Evolutionary conservation across 2,888 invertebrate species (phyloP).

Genomic region (Bruchidius siliquastri): DNA sequence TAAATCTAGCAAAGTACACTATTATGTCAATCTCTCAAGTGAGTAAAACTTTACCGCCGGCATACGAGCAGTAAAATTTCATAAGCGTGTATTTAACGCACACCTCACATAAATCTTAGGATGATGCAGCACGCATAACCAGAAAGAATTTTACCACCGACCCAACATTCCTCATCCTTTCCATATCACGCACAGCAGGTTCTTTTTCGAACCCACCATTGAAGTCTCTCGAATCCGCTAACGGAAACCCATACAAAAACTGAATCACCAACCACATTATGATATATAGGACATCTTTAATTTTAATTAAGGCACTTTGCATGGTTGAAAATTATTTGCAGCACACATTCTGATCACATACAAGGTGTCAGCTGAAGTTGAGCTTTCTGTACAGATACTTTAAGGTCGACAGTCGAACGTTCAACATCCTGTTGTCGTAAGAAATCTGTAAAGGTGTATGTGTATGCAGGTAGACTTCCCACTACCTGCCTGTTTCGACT

Average conservation of each 20-base stretch:
- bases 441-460: constrained; percentile 1
- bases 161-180: background rate
- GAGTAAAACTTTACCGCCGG: no score
- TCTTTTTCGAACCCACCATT: constrained; percentile 9
- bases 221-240: constrained; percentile 6
- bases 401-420: background rate
- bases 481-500: constrained; percentile 32
- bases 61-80: no score
- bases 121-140: no score
- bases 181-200: constrained; percentile 1
- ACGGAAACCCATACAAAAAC: background rate
- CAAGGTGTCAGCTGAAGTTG: background rate
- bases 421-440: background rate
- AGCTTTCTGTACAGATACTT: background rate
- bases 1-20: no score
- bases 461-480: constrained; percentile 37
- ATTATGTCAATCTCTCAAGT: no score
- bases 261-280: background rate
- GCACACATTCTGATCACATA: background rate
- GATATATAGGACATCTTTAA: background rate
- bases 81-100: no score
- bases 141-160: background rate
- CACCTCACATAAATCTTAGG: background rate
- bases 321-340: background rate
- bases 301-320: background rate